Evolutionary conservation across 2,113 vertebrate genomes (phyloP).

Genomic region (Eurystomus gularis): DNA sequence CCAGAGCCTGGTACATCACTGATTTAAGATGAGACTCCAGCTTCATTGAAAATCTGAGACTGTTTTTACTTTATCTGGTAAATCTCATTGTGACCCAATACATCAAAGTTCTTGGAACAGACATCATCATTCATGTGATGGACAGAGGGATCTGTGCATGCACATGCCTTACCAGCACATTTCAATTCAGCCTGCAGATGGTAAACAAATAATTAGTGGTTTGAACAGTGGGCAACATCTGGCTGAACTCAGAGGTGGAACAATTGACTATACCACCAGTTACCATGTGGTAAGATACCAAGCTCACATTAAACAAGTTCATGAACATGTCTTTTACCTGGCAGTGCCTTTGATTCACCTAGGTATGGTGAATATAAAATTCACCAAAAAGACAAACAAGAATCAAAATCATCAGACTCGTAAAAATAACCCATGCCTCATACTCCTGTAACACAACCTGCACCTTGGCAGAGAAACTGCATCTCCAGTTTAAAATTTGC

Average conservation of each 20-base stretch:
- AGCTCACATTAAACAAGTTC: not conserved
- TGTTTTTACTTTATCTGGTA: not conserved
- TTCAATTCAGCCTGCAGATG: not conserved
- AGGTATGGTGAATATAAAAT: not conserved
- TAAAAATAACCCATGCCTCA: rapidly evolving
- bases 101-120: not conserved
- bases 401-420: not conserved
- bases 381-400: not conserved
- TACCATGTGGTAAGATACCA: not conserved
- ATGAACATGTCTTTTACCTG: not conserved
- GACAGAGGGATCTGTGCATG: not conserved
- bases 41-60: not conserved
- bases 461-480: not conserved
- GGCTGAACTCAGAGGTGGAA: not conserved
- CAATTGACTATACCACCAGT: not conserved
- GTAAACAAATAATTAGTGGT: not conserved
- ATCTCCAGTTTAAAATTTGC: not conserved
- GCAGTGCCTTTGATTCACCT: not conserved
- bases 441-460: not conserved
- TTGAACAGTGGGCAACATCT: not conserved
- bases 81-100: not conserved
- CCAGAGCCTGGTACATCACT: not conserved
- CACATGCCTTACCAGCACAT: not conserved
- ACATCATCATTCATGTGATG: not conserved
- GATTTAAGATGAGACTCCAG: not conserved